Percentiles rank a stretch among this genome's conserved stretches.
Conservation (phyloP, 2,888 invertebrate species). For the Eupithecia subfuscata region DNA sequence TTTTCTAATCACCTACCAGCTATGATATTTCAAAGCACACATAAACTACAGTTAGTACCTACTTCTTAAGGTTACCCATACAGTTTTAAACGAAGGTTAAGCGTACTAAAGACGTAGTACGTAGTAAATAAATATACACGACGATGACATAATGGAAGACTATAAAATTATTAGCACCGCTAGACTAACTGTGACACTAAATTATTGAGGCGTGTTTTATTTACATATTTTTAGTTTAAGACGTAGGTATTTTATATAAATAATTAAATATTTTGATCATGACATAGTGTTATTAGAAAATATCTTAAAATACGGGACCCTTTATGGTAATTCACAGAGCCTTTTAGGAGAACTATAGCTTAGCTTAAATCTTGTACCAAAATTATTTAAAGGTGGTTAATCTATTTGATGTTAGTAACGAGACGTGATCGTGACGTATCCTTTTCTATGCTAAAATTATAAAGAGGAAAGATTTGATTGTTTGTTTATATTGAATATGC, state of each 20-base stretch:
- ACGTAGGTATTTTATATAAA: not conserved
- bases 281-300: not conserved
- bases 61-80: not conserved
- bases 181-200: constrained; percentile 18
- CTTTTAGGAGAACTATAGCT: not conserved
- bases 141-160: constrained; percentile 26
- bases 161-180: constrained; percentile 26
- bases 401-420: too few relatives aligned
- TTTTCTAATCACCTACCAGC: not conserved
- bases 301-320: not conserved
- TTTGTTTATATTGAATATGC: too few relatives aligned
- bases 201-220: constrained; percentile 8
- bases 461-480: too few relatives aligned
- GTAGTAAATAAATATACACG: constrained; percentile 3
- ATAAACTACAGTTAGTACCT: not conserved
- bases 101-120: not conserved
- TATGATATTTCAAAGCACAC: not conserved
- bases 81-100: constrained; percentile 12
- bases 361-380: not conserved
- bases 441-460: too few relatives aligned
- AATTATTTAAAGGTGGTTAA: too few relatives aligned
- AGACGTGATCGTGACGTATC: too few relatives aligned
- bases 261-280: not conserved
- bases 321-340: not conserved
- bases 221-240: not conserved